Evolutionary conservation across 2,797 vertebrate genomes (phyloP).

Genomic region (Hypotaenidia okinawae): DNA sequence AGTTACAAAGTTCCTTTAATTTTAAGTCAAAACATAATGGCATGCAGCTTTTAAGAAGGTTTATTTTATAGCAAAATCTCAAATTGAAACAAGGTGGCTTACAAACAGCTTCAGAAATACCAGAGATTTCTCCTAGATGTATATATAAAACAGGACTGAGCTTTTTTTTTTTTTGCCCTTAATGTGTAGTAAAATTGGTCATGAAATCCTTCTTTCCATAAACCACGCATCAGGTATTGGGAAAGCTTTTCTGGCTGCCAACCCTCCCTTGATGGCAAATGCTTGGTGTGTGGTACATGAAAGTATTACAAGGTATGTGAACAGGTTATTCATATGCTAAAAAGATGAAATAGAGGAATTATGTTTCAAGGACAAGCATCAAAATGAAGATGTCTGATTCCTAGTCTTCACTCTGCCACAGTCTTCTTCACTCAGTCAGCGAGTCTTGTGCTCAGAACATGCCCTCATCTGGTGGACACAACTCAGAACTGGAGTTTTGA

Average conservation of each 20-base stretch:
- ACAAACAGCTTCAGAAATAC: conserved; percentile 64
- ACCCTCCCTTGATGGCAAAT: neutral
- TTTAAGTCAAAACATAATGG: conserved; percentile 76
- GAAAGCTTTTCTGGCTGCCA: neutral
- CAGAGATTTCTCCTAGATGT: conserved; percentile 33
- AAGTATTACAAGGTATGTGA: neutral
- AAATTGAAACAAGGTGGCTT: conserved; percentile 69
- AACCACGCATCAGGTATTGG: conserved; percentile 33
- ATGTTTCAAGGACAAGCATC: neutral
- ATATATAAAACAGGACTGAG: neutral
- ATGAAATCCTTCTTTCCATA: conserved; percentile 67
- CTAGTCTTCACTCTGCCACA: neutral
- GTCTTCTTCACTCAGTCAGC: neutral
- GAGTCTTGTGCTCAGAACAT: neutral
- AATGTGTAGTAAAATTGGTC: conserved; percentile 55
- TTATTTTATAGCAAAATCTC: conserved; percentile 65
- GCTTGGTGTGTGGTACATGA: neutral
- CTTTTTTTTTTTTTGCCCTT: conserved; percentile 1
- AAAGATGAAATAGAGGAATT: neutral
- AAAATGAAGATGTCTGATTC: neutral
- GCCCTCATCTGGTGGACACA: neutral
- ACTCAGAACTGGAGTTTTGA: neutral
- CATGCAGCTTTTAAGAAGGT: conserved; percentile 69
- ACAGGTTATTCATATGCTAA: neutral
- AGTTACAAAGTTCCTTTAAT: conserved; percentile 73